These are phyloP conservation scores for Chelonus insularis DNA, from an alignment of 1,140 invertebrate species.

Conservation along the genomic window DNA sequence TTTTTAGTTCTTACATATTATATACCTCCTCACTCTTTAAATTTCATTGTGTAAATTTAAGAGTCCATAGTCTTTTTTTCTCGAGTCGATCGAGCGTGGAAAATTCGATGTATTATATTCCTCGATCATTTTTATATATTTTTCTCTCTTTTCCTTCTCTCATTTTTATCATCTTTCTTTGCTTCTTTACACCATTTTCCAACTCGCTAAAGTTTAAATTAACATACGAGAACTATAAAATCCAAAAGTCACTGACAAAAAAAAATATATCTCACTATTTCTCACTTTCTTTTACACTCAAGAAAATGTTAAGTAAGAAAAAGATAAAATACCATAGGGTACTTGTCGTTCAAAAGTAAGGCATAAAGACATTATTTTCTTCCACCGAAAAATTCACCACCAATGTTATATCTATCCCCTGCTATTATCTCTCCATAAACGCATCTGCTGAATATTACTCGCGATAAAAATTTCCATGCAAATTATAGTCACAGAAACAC, in stretches of 20 bases:
- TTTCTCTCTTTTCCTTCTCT: too few relatives aligned
- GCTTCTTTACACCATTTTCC: background rate
- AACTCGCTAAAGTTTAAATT: too few relatives aligned
- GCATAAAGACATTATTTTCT: too few relatives aligned
- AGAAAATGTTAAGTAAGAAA: slow-evolving; percentile 26
- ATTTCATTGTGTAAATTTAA: slow-evolving; percentile 18
- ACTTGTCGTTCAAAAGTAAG: background rate
- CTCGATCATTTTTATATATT: background rate
- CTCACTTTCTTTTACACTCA: background rate
- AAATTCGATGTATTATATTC: slow-evolving; percentile 1
- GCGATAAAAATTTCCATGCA: slow-evolving; percentile 49
- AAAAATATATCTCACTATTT: background rate
- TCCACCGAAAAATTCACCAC: too few relatives aligned
- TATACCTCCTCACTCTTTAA: background rate
- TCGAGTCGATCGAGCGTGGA: slow-evolving; percentile 7
- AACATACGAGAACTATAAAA: slow-evolving; percentile 22
- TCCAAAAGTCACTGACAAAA: slow-evolving; percentile 10
- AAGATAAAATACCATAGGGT: slow-evolving; percentile 14
- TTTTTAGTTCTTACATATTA: background rate
- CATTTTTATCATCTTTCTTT: background rate
- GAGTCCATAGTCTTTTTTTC: background rate
- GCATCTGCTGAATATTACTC: slow-evolving; percentile 47
- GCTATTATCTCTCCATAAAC: slow-evolving; percentile 41
- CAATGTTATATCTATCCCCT: slow-evolving; percentile 21
- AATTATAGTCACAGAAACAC: slow-evolving; percentile 41